phyloP scores from a whole-genome alignment of 2,113 vertebrate genomes.

The Oncorhynchus tshawytscha region DNA sequence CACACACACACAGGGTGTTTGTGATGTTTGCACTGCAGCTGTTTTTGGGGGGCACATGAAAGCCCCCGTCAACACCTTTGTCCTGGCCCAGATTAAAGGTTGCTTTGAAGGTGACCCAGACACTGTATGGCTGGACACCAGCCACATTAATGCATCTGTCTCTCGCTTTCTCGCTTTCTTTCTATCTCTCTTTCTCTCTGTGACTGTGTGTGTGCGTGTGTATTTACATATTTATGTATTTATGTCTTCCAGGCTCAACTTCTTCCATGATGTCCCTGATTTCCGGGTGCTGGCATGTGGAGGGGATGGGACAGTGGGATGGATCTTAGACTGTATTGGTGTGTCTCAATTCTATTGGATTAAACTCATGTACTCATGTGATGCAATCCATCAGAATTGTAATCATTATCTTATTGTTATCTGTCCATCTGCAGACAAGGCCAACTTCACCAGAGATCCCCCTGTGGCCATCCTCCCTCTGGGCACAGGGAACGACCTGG shows the following conservation, averaged over 20 bases:
- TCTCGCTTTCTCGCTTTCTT: neutral
- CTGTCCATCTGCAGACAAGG: slow-evolving; percentile 65
- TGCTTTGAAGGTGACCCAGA: neutral
- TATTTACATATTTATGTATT: neutral
- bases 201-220: neutral
- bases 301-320: slow-evolving; percentile 90
- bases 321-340: slow-evolving; percentile 93
- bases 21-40: slow-evolving; percentile 24
- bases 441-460: slow-evolving; percentile 76
- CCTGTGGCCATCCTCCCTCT: slow-evolving; percentile 93
- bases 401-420: slow-evolving; percentile 8
- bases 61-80: slow-evolving; percentile 53
- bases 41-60: slow-evolving; percentile 53
- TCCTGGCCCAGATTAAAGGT: slow-evolving; percentile 54
- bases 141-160: no score
- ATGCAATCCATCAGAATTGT: no score
- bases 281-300: slow-evolving; percentile 87
- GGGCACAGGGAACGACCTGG: slow-evolving; percentile 94
- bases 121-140: neutral
- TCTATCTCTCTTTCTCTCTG: no score
- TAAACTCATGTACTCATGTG: no score
- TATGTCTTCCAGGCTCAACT: slow-evolving; percentile 76
- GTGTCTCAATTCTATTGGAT: slow-evolving; percentile 9
- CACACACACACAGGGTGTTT: neutral
- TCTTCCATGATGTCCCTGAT: slow-evolving; percentile 85